Evolutionary conservation across 2,113 vertebrate genomes (phyloP).

Genomic region (Recurvirostra avosetta): DNA sequence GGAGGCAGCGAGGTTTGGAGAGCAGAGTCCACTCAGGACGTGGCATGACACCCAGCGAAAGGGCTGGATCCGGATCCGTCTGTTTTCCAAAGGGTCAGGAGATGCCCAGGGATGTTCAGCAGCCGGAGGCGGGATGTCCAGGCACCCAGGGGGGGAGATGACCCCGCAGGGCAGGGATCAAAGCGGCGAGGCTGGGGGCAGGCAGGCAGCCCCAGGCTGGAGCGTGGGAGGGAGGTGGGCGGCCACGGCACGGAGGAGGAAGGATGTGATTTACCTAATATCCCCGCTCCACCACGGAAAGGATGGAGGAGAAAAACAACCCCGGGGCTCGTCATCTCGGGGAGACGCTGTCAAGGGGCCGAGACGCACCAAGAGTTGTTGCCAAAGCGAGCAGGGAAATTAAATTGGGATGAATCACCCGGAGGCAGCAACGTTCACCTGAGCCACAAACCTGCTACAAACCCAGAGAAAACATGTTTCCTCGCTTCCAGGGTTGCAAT

Average conservation of each 20-base stretch:
- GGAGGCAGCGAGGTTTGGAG: background rate
- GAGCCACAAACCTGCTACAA: background rate
- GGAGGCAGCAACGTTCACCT: background rate
- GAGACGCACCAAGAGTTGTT: background rate
- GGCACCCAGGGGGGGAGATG: background rate
- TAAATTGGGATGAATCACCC: constrained; percentile 15
- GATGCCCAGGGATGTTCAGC: background rate
- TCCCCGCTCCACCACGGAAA: background rate
- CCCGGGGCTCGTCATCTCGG: background rate
- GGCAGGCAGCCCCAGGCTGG: background rate
- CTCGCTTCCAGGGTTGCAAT: background rate
- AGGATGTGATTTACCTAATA: background rate
- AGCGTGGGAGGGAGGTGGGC: background rate
- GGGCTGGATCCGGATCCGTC: background rate
- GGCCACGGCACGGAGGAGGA: background rate
- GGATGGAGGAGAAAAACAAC: constrained; percentile 30
- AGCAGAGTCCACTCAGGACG: background rate
- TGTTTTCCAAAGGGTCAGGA: background rate
- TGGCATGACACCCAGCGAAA: fast-evolving
- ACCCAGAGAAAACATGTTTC: background rate
- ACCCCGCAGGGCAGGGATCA: background rate
- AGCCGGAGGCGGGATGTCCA: background rate
- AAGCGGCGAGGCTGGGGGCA: background rate
- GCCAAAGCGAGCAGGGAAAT: background rate
- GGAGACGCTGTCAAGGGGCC: background rate